These are phyloP conservation scores for Cheilinus undulatus DNA, from an alignment of 2,113 vertebrate species.

Conservation along the genomic window DNA sequence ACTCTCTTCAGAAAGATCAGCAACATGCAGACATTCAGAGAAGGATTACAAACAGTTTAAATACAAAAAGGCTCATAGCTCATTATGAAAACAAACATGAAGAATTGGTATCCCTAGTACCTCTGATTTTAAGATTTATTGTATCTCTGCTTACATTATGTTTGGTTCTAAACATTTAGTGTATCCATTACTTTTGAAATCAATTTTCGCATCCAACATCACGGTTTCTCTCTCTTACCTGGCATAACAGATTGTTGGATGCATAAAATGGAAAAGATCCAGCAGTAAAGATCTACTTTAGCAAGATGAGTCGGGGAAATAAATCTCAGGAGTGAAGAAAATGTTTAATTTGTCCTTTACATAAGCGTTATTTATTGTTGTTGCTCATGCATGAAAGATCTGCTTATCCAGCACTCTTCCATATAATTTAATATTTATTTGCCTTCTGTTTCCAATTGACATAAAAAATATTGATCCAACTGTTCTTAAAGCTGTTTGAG, in stretches of 20 bases:
- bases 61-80: too few relatives aligned
- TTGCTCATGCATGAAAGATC: conserved; percentile 71
- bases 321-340: conserved; percentile 55
- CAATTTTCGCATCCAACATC: neutral
- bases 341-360: conserved; percentile 69
- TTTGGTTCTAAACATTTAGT: neutral
- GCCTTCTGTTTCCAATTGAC: conserved; percentile 28
- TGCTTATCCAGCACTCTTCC: conserved; percentile 62
- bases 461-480: conserved; percentile 19
- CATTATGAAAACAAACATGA: too few relatives aligned
- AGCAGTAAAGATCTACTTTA: neutral
- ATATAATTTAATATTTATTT: conserved; percentile 59
- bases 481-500: neutral
- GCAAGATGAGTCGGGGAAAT: conserved; percentile 37
- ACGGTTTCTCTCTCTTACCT: too few relatives aligned
- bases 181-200: neutral
- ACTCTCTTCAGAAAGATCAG: too few relatives aligned
- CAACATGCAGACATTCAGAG: too few relatives aligned
- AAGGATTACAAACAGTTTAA: too few relatives aligned
- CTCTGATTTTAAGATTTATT: too few relatives aligned
- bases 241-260: neutral
- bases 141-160: too few relatives aligned
- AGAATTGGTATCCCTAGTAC: too few relatives aligned
- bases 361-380: conserved; percentile 41
- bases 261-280: conserved; percentile 8